Base-by-base conservation (phyloP, 2,113 vertebrate genomes). In the Pycnonotus jocosus region DNA sequence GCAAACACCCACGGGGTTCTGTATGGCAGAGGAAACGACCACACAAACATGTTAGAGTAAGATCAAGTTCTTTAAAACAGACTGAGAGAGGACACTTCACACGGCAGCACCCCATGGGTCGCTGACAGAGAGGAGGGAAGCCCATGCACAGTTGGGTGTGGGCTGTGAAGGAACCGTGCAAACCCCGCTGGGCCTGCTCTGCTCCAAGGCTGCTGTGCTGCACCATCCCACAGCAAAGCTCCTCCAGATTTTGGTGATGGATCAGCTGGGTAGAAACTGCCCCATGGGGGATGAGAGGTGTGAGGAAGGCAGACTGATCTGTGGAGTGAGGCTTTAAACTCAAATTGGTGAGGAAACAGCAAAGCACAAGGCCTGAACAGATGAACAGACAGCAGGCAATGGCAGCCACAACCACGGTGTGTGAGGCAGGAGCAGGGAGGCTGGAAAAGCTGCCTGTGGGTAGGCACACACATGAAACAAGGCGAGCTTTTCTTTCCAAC, bases 111-210 rank as follows among this genome's bases (percentile, higher is more conserved):
- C 20, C 30, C 40, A 48, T 0, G 0, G 48, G 54, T 24, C 23
- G 61, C 9, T 3, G 12, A 35, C 16, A 42, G 66, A 72, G 47
- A n/a, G 11, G 12, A 65, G 24, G 31, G 66, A 76, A 69, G 5
- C 22, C 6, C 35, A 33, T 0, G 0, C 4, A 11, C 3, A 40
- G 38, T 0, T 4, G n/a, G n/a, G n/a, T n/a, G 24, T n/a, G 38
- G 72, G 42, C 33, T 61, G 37, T 9, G 62, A 20, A 15, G 17
- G 81, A 35, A 6, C 35, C 5, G 25, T 1, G 1, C 33, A 81
- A 53, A 7, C 21, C 12, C 12, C 68, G 68, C 58, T 12, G 18
- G n/a, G 31, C 47, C 60, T 35, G 35, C 77, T 70, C 22, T 73
- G 45, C 42, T 51, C 45, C 19, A 3, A 2, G 20, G 51, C 20